Percentiles rank a stretch among this genome's conserved stretches.
Evolutionary conservation across 2,797 vertebrate genomes (phyloP).

Genomic region (Artibeus jamaicensis): DNA sequence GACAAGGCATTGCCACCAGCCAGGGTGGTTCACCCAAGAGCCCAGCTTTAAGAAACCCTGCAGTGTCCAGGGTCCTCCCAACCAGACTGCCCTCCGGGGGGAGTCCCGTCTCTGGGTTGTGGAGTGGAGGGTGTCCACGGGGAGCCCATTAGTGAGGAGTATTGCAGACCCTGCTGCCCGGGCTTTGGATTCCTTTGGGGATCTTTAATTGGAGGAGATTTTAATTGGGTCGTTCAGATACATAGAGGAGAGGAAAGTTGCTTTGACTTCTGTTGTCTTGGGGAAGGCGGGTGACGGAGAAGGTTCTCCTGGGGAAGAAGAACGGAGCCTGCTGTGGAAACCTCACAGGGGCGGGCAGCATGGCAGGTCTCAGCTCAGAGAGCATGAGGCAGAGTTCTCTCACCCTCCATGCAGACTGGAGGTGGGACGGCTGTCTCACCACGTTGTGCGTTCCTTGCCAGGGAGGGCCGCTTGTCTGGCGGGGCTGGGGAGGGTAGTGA

Average conservation of each 20-base stretch:
- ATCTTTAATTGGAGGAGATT: constrained; percentile 50
- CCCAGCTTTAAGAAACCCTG: neutral
- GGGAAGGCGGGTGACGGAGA: neutral
- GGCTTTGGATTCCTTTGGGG: constrained; percentile 1
- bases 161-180: neutral
- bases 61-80: neutral
- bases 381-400: neutral
- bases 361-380: neutral
- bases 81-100: neutral
- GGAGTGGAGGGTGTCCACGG: neutral
- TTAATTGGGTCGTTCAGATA: constrained; percentile 54
- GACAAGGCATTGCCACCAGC: constrained; percentile 49
- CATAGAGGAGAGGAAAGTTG: neutral
- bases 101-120: neutral
- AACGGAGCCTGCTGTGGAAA: neutral
- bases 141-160: constrained; percentile 59
- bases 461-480: too few relatives aligned
- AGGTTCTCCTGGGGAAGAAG: neutral
- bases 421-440: neutral
- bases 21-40: constrained; percentile 31
- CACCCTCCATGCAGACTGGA: neutral
- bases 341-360: fast-evolving
- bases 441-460: neutral
- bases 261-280: neutral
- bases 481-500: too few relatives aligned